Base-by-base conservation (phyloP, 2,888 invertebrate genomes). In the Acronicta alni region DNA sequence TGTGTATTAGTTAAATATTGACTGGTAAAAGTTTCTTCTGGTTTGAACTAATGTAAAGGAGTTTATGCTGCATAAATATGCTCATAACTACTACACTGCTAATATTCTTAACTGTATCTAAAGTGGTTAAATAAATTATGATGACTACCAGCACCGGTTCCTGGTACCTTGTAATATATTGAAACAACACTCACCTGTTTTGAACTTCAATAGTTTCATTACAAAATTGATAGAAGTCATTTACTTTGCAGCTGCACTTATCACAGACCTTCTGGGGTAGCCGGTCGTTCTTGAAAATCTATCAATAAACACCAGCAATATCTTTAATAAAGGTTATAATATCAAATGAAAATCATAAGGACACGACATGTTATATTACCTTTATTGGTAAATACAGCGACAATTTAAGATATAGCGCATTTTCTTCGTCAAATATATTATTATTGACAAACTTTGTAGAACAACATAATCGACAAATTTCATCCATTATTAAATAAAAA, bases 191-290 rank as follows among this genome's bases (percentile, higher is more conserved):
- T 79, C 87, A 94, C 90, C 95, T 95, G 71, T 96, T 95, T 79
- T 96, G 96, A 38, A 96, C 95, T 86, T 95, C 96, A 10, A 95
- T 95, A 49, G 96, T 95, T 77, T 95, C 96, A 81, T 96, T 96
- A 91, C 96, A 96, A 88, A 97, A 97, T 86, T 96, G 95, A 87
- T 96, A 96, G 77, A 96, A 93, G 86, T 96, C 95, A 81, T 96
- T 96, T 82, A 97, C 95, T 93, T 96, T 96, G 84, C 95, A 95
- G 86, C 95, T 95, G 86, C 97, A 97, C 71, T 95, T 95, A 86
- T 96, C 95, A 84, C 97, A 97, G 77, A 97, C 96, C 86, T 95
- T 96, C 88, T 96, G 96, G 52, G 97, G 96, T 79, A 97, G 91
- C 81, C 94, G 95, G 86, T 97, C 96, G 75, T 96, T 95, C 82